phyloP scores from a whole-genome alignment of 1,140 invertebrate species.

The Atta cephalotes region DNA sequence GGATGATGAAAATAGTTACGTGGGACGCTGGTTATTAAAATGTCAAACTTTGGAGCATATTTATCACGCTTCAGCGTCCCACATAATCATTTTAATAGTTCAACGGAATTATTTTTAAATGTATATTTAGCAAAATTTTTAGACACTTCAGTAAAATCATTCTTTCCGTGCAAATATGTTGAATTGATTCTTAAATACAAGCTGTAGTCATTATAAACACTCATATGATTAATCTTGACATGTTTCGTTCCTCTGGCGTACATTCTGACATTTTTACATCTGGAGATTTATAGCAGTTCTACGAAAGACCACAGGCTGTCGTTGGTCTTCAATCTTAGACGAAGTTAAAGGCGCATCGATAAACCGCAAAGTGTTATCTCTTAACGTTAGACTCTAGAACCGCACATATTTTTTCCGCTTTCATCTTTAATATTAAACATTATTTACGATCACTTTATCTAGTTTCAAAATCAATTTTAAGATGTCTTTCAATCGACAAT shows the following conservation, averaged over 20 bases:
- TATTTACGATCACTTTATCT: conserved; percentile 5
- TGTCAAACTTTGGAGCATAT: too few species aligned
- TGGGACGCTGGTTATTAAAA: too few species aligned
- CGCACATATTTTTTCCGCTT: conserved; percentile 4
- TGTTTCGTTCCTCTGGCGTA: not conserved
- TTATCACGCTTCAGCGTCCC: too few species aligned
- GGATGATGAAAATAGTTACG: too few species aligned
- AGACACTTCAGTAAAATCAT: too few species aligned
- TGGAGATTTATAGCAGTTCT: not conserved
- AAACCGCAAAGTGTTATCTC: conserved; percentile 24
- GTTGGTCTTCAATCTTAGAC: conserved; percentile 1
- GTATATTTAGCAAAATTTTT: too few species aligned
- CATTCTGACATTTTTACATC: not conserved
- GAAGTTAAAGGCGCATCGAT: not conserved
- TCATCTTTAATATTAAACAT: not conserved
- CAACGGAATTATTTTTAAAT: too few species aligned
- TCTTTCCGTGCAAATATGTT: not conserved
- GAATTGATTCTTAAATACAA: not conserved
- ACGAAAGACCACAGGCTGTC: not conserved
- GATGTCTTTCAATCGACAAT: not conserved
- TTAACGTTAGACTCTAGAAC: not conserved
- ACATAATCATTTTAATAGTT: too few species aligned
- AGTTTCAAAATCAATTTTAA: conserved; percentile 21
- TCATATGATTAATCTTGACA: not conserved
- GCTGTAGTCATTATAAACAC: not conserved